These are phyloP conservation scores for Drosophila asahinai DNA, from an alignment of 1,140 invertebrate genomes.

Conservation along the genomic window DNA sequence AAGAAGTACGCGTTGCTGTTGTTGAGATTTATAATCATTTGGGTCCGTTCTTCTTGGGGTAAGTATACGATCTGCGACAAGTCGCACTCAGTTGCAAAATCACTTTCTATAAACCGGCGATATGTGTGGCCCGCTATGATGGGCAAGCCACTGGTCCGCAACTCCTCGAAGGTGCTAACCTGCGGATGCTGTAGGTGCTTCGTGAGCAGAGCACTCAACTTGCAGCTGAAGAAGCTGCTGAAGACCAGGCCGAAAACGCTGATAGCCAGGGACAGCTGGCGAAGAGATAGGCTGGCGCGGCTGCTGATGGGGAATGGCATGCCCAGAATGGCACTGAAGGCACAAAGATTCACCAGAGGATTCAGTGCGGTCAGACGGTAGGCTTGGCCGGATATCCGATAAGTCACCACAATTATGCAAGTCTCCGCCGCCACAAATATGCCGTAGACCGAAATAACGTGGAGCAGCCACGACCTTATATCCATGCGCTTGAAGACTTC, in stretches of 20 bases:
- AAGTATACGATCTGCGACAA: background rate
- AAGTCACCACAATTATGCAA: background rate
- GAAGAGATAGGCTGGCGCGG: background rate
- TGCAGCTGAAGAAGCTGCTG: constrained; percentile 40
- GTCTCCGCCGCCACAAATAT: constrained; percentile 29
- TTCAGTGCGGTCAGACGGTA: background rate
- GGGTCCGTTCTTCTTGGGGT: background rate
- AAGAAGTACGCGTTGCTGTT: background rate
- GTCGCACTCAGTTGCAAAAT: background rate
- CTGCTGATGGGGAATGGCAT: constrained; percentile 13
- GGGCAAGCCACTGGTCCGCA: constrained; percentile 28
- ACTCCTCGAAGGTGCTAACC: constrained; percentile 29
- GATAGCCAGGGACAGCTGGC: constrained; percentile 42
- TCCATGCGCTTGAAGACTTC: constrained; percentile 28
- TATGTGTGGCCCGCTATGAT: background rate
- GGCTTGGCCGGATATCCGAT: background rate
- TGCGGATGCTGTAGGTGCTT: background rate
- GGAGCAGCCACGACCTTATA: background rate
- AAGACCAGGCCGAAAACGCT: constrained; percentile 45
- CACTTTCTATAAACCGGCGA: background rate
- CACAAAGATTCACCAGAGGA: constrained; percentile 33
- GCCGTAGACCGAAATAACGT: constrained; percentile 26
- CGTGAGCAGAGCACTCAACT: constrained; percentile 51
- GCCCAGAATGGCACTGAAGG: constrained; percentile 32
- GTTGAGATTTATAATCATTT: background rate